Conservation (phyloP, 92 coral and sea anemone species). For the Bergia sp. region DNA sequence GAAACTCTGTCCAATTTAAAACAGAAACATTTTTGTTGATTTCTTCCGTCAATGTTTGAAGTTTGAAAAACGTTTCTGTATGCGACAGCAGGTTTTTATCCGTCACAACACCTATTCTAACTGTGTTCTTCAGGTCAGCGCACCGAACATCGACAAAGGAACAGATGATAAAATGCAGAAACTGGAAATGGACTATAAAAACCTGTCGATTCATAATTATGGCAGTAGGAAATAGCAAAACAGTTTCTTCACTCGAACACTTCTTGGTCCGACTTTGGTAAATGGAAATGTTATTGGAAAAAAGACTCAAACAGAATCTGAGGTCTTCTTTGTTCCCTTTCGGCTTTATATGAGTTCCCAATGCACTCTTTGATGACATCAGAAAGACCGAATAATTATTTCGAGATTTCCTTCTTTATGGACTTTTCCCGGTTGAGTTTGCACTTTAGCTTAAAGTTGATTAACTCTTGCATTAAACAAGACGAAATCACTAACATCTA, state of each 20-base stretch:
- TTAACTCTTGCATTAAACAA: background rate
- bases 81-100: background rate
- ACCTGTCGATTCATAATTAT: constrained; percentile 5
- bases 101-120: constrained; percentile 5
- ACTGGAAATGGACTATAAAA: constrained; percentile 1
- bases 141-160: background rate
- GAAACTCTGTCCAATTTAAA: constrained; percentile 24
- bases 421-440: constrained; percentile 5
- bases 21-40: constrained; percentile 22
- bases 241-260: background rate
- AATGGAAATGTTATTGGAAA: background rate
- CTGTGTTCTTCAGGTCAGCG: background rate
- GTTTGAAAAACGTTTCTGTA: background rate
- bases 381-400: constrained; percentile 2
- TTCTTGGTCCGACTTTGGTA: background rate
- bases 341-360: background rate
- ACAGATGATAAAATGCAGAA: background rate
- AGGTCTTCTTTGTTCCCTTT: background rate
- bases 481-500: constrained; percentile 9
- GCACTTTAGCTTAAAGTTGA: constrained; percentile 18
- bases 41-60: constrained; percentile 2
- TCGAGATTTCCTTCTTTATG: background rate
- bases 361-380: constrained; percentile 1
- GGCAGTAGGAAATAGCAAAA: background rate
- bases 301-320: background rate